Evolutionary conservation across 2,113 vertebrate species (phyloP).

Genomic region (Corydoras sp.): DNA sequence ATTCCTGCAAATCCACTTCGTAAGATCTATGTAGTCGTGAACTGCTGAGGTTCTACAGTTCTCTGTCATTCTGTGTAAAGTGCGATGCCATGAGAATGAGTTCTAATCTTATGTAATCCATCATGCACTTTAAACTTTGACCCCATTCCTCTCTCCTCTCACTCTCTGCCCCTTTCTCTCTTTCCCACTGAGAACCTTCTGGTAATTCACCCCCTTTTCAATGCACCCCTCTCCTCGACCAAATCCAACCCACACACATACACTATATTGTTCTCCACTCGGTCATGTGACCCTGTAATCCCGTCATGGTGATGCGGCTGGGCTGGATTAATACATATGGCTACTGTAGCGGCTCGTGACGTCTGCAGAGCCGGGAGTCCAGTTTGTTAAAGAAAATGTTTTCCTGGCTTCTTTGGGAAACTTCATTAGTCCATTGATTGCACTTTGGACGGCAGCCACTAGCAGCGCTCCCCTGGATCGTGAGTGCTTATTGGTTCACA

Average conservation of each 20-base stretch:
- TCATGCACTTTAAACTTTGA: constrained; percentile 19
- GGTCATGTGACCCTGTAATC: too few relatives aligned
- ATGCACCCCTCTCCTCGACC: constrained; percentile 14
- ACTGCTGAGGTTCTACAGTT: too few relatives aligned
- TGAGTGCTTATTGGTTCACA: constrained; percentile 33
- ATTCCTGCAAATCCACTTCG: too few relatives aligned
- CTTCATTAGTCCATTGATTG: constrained; percentile 27
- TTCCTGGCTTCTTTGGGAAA: constrained; percentile 14
- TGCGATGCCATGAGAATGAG: constrained; percentile 7
- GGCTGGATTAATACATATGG: too few relatives aligned
- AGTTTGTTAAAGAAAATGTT: background rate
- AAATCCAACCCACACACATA: constrained; percentile 16
- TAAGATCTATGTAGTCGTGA: too few relatives aligned
- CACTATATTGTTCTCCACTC: constrained; percentile 5
- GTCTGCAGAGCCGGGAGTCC: too few relatives aligned
- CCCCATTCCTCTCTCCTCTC: constrained; percentile 3
- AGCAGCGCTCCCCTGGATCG: constrained; percentile 5
- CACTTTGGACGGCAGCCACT: constrained; percentile 20
- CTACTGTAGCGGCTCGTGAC: too few relatives aligned
- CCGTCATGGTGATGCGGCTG: too few relatives aligned
- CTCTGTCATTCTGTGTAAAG: too few relatives aligned
- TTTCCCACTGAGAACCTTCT: constrained; percentile 35
- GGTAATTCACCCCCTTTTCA: constrained; percentile 16
- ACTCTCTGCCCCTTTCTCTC: constrained; percentile 16
- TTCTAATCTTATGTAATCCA: constrained; percentile 30